These are phyloP conservation scores for Tapirus terrestris DNA, from an alignment of 2,113 vertebrate genomes.

Conservation along the genomic window DNA sequence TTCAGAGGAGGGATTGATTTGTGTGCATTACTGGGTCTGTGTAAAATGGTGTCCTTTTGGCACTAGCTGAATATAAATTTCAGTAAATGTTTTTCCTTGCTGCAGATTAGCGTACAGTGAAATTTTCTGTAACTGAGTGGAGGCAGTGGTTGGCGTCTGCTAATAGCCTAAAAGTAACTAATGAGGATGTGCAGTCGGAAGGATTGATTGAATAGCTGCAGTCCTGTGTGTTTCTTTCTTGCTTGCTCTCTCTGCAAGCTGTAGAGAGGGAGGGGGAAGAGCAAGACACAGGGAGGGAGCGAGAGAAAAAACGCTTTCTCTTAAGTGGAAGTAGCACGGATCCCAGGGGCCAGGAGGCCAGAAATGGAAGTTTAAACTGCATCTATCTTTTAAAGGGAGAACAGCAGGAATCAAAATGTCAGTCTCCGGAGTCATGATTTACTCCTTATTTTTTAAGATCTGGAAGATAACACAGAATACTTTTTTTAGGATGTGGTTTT, in stretches of 20 bases:
- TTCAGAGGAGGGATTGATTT: slow-evolving; percentile 47
- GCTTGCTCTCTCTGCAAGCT: slow-evolving; percentile 81
- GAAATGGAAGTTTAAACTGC: slow-evolving; percentile 84
- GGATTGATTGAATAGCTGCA: slow-evolving; percentile 95
- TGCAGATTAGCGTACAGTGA: slow-evolving; percentile 67
- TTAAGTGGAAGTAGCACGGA: slow-evolving; percentile 84
- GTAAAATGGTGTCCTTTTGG: slow-evolving; percentile 81
- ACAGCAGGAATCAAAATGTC: slow-evolving; percentile 84
- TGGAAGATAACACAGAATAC: slow-evolving; percentile 86
- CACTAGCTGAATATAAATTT: slow-evolving; percentile 78
- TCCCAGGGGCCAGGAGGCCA: slow-evolving; percentile 86
- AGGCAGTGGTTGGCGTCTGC: slow-evolving; percentile 82
- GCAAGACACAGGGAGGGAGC: slow-evolving; percentile 77
- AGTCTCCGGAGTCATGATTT: slow-evolving; percentile 80
- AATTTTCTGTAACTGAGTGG: slow-evolving; percentile 77
- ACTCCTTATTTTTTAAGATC: slow-evolving; percentile 78
- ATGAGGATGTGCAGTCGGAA: slow-evolving; percentile 91
- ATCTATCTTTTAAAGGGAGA: slow-evolving; percentile 80
- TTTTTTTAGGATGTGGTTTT: slow-evolving; percentile 84
- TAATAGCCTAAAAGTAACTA: slow-evolving; percentile 91
- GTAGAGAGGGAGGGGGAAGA: slow-evolving; percentile 83
- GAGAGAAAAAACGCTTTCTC: slow-evolving; percentile 79
- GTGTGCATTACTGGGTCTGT: slow-evolving; percentile 59
- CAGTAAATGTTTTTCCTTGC: slow-evolving; percentile 74
- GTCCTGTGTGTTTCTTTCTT: slow-evolving; percentile 84